A percentile compares a stretch with the other conserved stretches of the same genome.
phyloP scores from a whole-genome alignment of 2,113 vertebrate genomes.

The Ochotona curzoniae region DNA sequence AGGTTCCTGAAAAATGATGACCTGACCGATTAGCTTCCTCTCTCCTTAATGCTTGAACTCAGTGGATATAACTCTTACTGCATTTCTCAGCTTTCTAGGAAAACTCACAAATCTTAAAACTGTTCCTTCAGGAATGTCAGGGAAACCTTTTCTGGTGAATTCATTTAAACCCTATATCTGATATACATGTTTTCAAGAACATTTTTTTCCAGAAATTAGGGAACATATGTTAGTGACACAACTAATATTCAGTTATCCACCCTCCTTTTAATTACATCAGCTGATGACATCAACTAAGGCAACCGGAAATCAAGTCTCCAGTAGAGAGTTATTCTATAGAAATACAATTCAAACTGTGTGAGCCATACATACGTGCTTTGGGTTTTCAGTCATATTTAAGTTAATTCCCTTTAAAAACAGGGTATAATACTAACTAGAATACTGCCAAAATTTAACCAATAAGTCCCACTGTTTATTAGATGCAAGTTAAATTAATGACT shows the following conservation, averaged over 20 bases:
- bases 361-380: neutral
- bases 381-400: neutral
- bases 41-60: neutral
- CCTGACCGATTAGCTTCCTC: neutral
- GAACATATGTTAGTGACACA: neutral
- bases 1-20: neutral
- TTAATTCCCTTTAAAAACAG: neutral
- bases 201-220: conserved; percentile 15
- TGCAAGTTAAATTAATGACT: neutral
- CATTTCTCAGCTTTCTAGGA: neutral
- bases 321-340: neutral
- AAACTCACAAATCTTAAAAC: conserved; percentile 21
- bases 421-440: neutral
- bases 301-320: conserved; percentile 9
- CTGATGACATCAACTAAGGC: neutral
- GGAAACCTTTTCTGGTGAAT: neutral
- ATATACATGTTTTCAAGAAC: neutral
- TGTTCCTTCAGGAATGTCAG: neutral
- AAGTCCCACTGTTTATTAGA: neutral
- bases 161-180: conserved; percentile 22
- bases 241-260: neutral
- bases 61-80: neutral
- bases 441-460: neutral
- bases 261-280: neutral
- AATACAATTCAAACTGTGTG: conserved; percentile 14